Base-by-base conservation (phyloP, 37 sponge, comb jelly and placozoan genomes). In the Agelas oroides region DNA sequence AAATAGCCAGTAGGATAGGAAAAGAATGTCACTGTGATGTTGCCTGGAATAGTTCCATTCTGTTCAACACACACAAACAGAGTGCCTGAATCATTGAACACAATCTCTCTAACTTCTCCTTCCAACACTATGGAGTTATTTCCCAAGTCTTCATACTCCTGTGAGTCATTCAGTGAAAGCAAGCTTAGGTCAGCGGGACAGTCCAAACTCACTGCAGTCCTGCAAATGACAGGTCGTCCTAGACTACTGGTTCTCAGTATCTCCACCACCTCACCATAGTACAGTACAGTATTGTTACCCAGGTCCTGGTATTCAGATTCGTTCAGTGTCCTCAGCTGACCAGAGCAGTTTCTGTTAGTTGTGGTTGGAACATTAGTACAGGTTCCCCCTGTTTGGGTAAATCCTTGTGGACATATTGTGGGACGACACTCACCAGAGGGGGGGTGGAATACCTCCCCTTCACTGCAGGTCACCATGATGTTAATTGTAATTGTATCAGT, bases 41-140 rank as follows among this genome's bases (percentile, higher is more conserved):
- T 89, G 14, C 57, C 55, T 59, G 19, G 13, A 41, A 56, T 11
- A 1, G 73, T 77, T 15, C 55, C 71, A 24, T 62, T 73, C 21
- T 60, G 53, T 63, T 59, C n/a, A 18, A 65, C 73, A 40, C 83
- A 83, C 16, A 83, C 60, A 1, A 83, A 21, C 52, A 74, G 53
- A 46, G 46, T 46, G 3, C 46, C 46, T 46, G 46, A 46, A 46
- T 46, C 46, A 46, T 82, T 72, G 24, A 21, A 30, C 20, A 72
- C 32, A 27, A 82, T 70, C 5, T 72, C 73, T 27, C 12, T 25
- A 15, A 59, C 23, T 34, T 61, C 73, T 27, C 32, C 83, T 5
- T 58, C 52, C 6, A 46, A 46, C 46, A 46, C 6, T 46, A 46
- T 46, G 6, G 46, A 46, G 46, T 46, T 46, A 8, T 46, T 46